phyloP scores from a whole-genome alignment of 1,140 invertebrate species.

The Drosophila rhopaloa region DNA sequence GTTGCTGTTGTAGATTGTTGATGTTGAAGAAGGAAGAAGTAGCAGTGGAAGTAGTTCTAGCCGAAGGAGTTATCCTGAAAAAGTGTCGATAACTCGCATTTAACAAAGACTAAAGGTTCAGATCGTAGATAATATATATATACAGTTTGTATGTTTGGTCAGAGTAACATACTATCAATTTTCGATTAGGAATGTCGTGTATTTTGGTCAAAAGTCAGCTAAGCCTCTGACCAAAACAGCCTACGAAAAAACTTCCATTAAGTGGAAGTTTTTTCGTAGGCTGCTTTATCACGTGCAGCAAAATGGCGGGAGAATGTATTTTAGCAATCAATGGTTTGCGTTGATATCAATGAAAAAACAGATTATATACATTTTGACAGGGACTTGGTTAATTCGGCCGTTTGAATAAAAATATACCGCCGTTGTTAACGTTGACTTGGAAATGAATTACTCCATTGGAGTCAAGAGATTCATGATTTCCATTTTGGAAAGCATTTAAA shows the following conservation, averaged over 20 bases:
- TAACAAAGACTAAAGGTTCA: conserved; percentile 50
- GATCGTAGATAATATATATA: conserved; percentile 21
- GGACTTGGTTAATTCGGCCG: neutral
- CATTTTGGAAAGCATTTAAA: neutral
- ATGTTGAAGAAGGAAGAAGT: conserved; percentile 67
- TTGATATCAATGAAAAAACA: neutral
- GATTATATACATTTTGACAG: conserved; percentile 6
- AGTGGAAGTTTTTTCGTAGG: neutral
- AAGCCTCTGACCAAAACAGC: neutral
- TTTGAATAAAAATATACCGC: neutral
- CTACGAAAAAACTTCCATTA: neutral
- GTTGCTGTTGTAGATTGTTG: conserved; percentile 64
- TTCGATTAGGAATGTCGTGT: neutral
- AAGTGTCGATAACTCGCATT: conserved; percentile 63
- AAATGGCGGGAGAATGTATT: conserved; percentile 1
- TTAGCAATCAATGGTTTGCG: conserved; percentile 2
- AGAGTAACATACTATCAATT: neutral
- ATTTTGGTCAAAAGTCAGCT: neutral
- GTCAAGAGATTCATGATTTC: neutral
- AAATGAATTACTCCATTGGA: neutral
- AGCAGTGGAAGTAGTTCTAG: conserved; percentile 67
- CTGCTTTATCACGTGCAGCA: conserved; percentile 1
- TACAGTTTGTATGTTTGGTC: conserved; percentile 18
- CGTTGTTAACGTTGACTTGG: too few species aligned
- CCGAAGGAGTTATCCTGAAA: conserved; percentile 63